These are phyloP conservation scores for Lordiphosa andalusiaca DNA, from an alignment of 2,888 invertebrate genomes.

Conservation along the genomic window DNA sequence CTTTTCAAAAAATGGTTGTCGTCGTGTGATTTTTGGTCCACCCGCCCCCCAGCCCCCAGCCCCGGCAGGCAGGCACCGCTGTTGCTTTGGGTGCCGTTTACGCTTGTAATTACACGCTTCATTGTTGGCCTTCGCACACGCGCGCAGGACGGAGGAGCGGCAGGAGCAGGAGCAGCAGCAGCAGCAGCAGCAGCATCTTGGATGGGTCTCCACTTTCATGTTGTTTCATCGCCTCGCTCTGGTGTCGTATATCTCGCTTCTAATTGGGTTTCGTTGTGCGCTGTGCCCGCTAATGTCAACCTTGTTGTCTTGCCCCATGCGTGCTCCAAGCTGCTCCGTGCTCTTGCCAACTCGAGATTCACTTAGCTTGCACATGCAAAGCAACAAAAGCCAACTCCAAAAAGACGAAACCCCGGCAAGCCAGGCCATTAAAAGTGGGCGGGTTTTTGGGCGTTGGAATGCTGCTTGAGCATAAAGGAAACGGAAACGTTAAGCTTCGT, in stretches of 20 bases:
- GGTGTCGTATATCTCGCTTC: constrained; percentile 76
- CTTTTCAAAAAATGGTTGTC: constrained; percentile 67
- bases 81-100: constrained; percentile 60
- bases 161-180: constrained; percentile 24
- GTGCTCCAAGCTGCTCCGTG: constrained; percentile 22
- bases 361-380: constrained; percentile 76
- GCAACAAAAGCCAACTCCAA: constrained; percentile 50
- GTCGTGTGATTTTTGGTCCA: constrained; percentile 59
- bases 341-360: constrained; percentile 53
- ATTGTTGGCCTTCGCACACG: constrained; percentile 72
- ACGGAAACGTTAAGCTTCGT: constrained; percentile 76
- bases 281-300: constrained; percentile 71
- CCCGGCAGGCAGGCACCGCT: constrained; percentile 48
- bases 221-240: constrained; percentile 75
- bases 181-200: constrained; percentile 31
- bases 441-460: constrained; percentile 35
- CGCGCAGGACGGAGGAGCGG: constrained; percentile 21
- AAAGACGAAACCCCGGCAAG: constrained; percentile 29
- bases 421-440: constrained; percentile 60
- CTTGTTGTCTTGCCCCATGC: constrained; percentile 55
- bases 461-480: constrained; percentile 68
- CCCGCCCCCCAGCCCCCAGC: constrained; percentile 14
- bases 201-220: constrained; percentile 64
- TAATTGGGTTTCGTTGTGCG: constrained; percentile 75
- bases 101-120: constrained; percentile 80